These are phyloP conservation scores for Diploscapter pachys DNA, from an alignment of 1,140 invertebrate species.

Conservation along the genomic window DNA sequence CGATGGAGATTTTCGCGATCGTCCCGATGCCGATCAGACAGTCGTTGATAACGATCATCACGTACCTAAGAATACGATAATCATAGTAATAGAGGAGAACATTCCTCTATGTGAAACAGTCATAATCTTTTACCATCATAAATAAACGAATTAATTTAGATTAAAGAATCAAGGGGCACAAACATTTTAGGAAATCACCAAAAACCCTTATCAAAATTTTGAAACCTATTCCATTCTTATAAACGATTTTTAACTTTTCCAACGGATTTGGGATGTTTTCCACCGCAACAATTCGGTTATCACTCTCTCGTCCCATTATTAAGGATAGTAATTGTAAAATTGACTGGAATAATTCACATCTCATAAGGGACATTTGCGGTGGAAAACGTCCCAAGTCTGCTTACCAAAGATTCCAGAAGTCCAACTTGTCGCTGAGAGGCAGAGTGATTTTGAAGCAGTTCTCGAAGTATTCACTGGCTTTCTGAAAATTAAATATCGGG, in stretches of 20 bases:
- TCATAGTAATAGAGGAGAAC: neutral
- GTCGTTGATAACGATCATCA: conserved; percentile 94
- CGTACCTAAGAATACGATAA: conserved; percentile 65
- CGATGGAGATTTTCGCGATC: conserved; percentile 85
- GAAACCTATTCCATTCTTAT: too few relatives aligned
- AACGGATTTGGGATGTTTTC: too few relatives aligned
- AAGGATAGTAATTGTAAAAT: too few relatives aligned
- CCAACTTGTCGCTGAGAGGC: conserved; percentile 75
- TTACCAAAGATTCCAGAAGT: conserved; percentile 90
- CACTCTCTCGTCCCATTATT: too few relatives aligned
- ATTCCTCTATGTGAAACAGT: neutral
- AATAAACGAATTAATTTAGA: too few relatives aligned
- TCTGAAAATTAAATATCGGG: conserved; percentile 55
- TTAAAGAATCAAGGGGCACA: too few relatives aligned
- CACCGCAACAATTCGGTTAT: too few relatives aligned
- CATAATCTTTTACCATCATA: neutral
- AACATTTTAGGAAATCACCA: too few relatives aligned
- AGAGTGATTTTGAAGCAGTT: conserved; percentile 71
- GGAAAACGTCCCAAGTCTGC: neutral
- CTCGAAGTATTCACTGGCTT: conserved; percentile 77
- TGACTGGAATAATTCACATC: too few relatives aligned
- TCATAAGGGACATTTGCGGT: too few relatives aligned
- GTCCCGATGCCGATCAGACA: conserved; percentile 87
- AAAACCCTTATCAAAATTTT: too few relatives aligned
- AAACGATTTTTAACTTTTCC: too few relatives aligned